phyloP scores from a whole-genome alignment of 2,888 invertebrate species.

The Limnephilus auricula region DNA sequence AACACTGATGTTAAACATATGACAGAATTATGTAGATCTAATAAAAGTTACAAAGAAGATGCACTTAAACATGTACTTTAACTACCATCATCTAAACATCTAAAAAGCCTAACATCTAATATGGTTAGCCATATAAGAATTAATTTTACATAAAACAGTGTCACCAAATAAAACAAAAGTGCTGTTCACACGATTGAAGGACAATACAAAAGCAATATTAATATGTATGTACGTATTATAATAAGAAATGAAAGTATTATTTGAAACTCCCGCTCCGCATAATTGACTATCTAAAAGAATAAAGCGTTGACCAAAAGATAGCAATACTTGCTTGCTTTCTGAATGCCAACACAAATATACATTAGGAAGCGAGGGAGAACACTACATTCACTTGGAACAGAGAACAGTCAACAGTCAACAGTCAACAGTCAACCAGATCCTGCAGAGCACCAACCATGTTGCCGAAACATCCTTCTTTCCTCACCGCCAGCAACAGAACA shows the following conservation, averaged over 20 bases:
- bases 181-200: constrained; percentile 62
- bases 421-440: constrained; percentile 32
- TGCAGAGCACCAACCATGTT: constrained; percentile 66
- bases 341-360: constrained; percentile 42
- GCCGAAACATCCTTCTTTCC: constrained; percentile 59
- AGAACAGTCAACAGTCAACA: constrained; percentile 28
- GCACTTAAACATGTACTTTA: constrained; percentile 61
- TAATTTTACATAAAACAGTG: constrained; percentile 60
- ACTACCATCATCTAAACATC: constrained; percentile 65
- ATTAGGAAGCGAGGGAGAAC: constrained; percentile 48
- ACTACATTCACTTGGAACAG: neutral
- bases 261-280: constrained; percentile 59
- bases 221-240: constrained; percentile 2
- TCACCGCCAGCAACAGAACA: constrained; percentile 29
- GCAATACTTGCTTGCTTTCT: constrained; percentile 52
- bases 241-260: constrained; percentile 49
- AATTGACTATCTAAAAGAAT: constrained; percentile 65
- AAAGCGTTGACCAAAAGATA: constrained; percentile 49
- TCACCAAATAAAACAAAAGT: constrained; percentile 61
- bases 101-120: constrained; percentile 65
- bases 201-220: constrained; percentile 65
- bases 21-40: constrained; percentile 45
- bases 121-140: constrained; percentile 61
- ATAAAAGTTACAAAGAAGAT: constrained; percentile 61
- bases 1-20: constrained; percentile 61